Conservation (phyloP, 2,113 vertebrate genomes). For the Istiophorus platypterus region DNA sequence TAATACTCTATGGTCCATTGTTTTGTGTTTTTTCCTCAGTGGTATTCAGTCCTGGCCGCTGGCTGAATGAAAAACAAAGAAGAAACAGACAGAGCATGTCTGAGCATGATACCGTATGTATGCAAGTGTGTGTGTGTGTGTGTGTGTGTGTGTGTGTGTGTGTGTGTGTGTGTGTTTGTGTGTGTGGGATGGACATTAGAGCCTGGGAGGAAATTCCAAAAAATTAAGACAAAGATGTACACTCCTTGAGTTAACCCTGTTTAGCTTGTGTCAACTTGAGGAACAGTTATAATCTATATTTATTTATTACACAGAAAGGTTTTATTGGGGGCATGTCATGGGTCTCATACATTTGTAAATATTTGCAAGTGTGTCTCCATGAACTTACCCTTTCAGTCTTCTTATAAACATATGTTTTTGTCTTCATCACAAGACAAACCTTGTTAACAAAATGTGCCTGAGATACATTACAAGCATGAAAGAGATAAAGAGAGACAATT, state of each 20-base stretch:
- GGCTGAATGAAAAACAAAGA: slow-evolving; percentile 66
- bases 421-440: slow-evolving; percentile 19
- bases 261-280: slow-evolving; percentile 38
- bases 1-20: slow-evolving; percentile 51
- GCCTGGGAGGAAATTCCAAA: slow-evolving; percentile 18
- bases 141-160: slow-evolving; percentile 28
- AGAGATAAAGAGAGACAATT: slow-evolving; percentile 25
- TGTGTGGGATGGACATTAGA: slow-evolving; percentile 29
- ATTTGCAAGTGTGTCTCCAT: background rate
- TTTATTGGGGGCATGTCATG: slow-evolving; percentile 37
- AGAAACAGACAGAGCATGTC: slow-evolving; percentile 60
- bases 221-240: slow-evolving; percentile 30
- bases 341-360: slow-evolving; percentile 35
- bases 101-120: slow-evolving; percentile 33
- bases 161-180: slow-evolving; percentile 7
- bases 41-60: slow-evolving; percentile 54
- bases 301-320: slow-evolving; percentile 4
- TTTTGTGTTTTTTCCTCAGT: slow-evolving; percentile 50
- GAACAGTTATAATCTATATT: slow-evolving; percentile 10
- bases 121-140: slow-evolving; percentile 5
- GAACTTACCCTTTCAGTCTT: background rate
- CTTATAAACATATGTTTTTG: background rate
- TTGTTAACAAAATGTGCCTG: slow-evolving; percentile 9
- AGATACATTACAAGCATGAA: slow-evolving; percentile 3
- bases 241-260: slow-evolving; percentile 3